Conservation (phyloP, 2,888 invertebrate genomes). For the Drosophila meridiana region DNA sequence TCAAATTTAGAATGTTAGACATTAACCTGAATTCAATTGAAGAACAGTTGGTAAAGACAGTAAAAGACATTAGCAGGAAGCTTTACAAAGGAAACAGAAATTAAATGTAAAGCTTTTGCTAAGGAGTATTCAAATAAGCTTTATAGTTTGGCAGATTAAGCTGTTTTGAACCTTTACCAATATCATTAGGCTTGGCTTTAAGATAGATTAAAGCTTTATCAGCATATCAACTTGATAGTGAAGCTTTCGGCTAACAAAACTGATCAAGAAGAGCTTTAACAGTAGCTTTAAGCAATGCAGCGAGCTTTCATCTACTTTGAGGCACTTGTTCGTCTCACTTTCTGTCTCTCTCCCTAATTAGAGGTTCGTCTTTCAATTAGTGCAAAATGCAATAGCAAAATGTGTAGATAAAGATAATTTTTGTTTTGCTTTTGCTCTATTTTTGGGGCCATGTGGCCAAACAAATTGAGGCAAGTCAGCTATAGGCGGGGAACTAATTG, state of each 20-base stretch:
- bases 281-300: neutral
- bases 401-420: constrained; percentile 26
- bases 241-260: neutral
- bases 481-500: constrained; percentile 65
- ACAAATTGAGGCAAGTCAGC: constrained; percentile 54
- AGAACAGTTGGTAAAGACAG: no score
- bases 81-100: no score
- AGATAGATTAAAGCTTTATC: neutral
- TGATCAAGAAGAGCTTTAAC: neutral
- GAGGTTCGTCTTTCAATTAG: constrained; percentile 2
- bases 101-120: no score
- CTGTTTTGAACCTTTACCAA: no score
- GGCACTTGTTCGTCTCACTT: neutral
- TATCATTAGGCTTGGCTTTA: neutral
- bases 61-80: no score
- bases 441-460: constrained; percentile 25
- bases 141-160: no score
- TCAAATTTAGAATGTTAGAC: no score
- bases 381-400: constrained; percentile 1
- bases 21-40: no score
- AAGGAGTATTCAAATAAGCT: no score
- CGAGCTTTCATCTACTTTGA: neutral
- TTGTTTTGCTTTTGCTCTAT: constrained; percentile 8
- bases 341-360: neutral
- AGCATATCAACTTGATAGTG: no score